Evolutionary conservation across 2,888 invertebrate species (phyloP).

Genomic region (Trissolcus japonicus): DNA sequence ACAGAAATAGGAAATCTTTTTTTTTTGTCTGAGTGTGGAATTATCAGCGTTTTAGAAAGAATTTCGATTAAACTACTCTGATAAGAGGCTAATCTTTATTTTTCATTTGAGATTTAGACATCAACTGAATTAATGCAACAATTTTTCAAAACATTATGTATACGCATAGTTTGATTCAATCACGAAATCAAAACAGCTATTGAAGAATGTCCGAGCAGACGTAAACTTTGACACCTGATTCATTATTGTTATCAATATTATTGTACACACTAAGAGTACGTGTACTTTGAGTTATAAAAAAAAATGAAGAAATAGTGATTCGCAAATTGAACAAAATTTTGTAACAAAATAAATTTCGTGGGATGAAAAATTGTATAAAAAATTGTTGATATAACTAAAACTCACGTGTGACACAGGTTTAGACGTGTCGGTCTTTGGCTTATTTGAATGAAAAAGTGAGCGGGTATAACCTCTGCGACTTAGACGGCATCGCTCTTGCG

Average conservation of each 20-base stretch:
- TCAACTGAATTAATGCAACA: too few species aligned
- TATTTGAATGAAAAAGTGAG: conserved; percentile 22
- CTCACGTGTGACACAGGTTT: conserved; percentile 32
- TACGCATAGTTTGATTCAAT: too few species aligned
- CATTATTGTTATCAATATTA: not conserved
- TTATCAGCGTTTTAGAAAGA: too few species aligned
- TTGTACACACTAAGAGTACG: too few species aligned
- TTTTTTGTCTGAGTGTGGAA: too few species aligned
- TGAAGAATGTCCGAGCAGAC: not conserved
- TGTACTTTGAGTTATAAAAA: not conserved
- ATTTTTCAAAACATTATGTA: too few species aligned
- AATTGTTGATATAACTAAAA: conserved; percentile 11
- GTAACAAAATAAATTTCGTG: not conserved
- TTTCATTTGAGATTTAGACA: too few species aligned
- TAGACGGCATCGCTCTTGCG: conserved; percentile 8
- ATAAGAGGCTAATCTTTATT: too few species aligned
- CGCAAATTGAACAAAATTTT: not conserved
- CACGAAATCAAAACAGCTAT: too few species aligned
- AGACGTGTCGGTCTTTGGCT: conserved; percentile 24
- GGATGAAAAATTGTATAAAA: not conserved
- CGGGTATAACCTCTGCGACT: conserved; percentile 1
- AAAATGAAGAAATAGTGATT: not conserved
- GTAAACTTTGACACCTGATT: conserved; percentile 28
- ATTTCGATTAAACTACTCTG: too few species aligned
- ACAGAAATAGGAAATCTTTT: too few species aligned